phyloP scores from a whole-genome alignment of 2,113 vertebrate genomes.

The Myotis brandtii region DNA sequence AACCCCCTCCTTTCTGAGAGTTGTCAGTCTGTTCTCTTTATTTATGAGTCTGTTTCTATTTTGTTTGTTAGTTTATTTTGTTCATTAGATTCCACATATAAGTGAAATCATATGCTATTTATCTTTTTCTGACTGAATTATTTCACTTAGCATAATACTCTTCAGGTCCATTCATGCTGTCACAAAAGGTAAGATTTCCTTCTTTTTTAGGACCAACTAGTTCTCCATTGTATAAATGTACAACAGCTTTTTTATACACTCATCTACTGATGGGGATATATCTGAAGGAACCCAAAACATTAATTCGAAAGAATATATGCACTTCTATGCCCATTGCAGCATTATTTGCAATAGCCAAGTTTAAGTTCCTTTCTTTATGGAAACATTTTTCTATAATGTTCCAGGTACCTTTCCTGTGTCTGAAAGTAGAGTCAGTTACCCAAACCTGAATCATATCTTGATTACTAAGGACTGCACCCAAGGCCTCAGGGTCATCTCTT shows the following conservation, averaged over 20 bases:
- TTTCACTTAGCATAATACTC: background rate
- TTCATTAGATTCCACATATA: background rate
- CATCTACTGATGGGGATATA: background rate
- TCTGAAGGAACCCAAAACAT: background rate
- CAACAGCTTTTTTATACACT: background rate
- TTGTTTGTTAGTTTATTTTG: background rate
- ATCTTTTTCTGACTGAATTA: background rate
- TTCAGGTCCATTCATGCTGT: background rate
- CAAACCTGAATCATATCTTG: slow-evolving; percentile 33
- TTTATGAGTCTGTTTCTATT: background rate
- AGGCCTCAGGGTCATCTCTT: background rate
- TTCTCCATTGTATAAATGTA: background rate
- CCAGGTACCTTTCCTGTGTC: background rate
- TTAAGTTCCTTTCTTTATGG: slow-evolving; percentile 31
- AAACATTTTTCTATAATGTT: slow-evolving; percentile 53
- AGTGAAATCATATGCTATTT: background rate
- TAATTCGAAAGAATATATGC: background rate
- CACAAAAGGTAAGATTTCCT: background rate
- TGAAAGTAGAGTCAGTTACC: slow-evolving; percentile 43
- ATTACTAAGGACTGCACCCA: background rate
- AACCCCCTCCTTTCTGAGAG: background rate
- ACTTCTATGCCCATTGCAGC: background rate
- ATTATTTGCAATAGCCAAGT: background rate
- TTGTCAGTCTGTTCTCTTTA: background rate
- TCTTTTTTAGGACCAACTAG: background rate